Evolutionary conservation across 2,113 vertebrate genomes (phyloP).

Genomic region (Embiotoca jacksoni): DNA sequence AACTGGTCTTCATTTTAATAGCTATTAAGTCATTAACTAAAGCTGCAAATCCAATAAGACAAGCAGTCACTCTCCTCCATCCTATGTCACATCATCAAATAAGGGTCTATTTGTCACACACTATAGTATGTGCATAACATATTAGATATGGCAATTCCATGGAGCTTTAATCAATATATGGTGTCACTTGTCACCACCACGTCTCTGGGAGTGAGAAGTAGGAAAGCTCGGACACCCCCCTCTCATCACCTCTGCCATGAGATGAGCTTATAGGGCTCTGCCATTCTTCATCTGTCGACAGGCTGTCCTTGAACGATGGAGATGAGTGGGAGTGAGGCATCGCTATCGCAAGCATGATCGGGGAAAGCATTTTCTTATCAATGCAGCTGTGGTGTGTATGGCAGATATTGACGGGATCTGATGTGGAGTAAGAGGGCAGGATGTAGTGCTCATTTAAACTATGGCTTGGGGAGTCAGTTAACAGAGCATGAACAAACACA

Average conservation of each 20-base stretch:
- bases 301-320: slow-evolving; percentile 63
- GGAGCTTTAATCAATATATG: slow-evolving; percentile 62
- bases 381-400: slow-evolving; percentile 14
- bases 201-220: slow-evolving; percentile 28
- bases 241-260: slow-evolving; percentile 43
- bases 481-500: neutral
- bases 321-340: slow-evolving; percentile 30
- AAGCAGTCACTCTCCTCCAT: neutral
- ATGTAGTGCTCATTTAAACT: slow-evolving; percentile 9
- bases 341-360: slow-evolving; percentile 36
- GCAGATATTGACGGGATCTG: slow-evolving; percentile 26
- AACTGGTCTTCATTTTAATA: neutral
- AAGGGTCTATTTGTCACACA: slow-evolving; percentile 37
- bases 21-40: slow-evolving; percentile 1
- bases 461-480: slow-evolving; percentile 12
- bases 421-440: slow-evolving; percentile 22
- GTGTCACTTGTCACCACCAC: slow-evolving; percentile 46
- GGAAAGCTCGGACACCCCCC: slow-evolving; percentile 21
- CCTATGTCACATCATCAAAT: slow-evolving; percentile 26
- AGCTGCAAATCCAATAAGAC: slow-evolving; percentile 42
- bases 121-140: slow-evolving; percentile 21
- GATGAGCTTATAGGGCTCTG: slow-evolving; percentile 51
- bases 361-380: slow-evolving; percentile 51
- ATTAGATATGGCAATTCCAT: slow-evolving; percentile 47
- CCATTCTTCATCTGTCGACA: slow-evolving; percentile 65